These are phyloP conservation scores for Sebastiscus tertius DNA, from an alignment of 2,797 vertebrate genomes.

Conservation along the genomic window DNA sequence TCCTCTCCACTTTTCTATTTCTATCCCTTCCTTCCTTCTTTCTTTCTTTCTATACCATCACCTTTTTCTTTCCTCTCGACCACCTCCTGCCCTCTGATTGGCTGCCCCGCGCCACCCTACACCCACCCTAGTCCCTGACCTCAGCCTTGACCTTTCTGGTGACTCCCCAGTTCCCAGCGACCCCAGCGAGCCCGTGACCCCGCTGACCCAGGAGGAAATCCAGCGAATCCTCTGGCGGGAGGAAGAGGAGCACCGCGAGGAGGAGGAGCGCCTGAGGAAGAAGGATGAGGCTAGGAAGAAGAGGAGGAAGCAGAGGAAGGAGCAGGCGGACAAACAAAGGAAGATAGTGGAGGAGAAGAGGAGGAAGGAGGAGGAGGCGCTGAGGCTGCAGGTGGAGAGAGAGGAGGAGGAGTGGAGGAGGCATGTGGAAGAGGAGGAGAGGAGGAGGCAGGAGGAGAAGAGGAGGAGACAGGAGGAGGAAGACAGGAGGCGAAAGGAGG, in stretches of 20 bases:
- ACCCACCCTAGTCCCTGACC: constrained; percentile 68
- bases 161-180: constrained; percentile 86
- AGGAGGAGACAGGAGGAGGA: constrained; percentile 46
- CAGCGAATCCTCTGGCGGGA: constrained; percentile 71
- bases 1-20: constrained; percentile 18
- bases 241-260: constrained; percentile 68
- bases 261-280: constrained; percentile 66
- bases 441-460: constrained; percentile 34
- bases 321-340: constrained; percentile 67
- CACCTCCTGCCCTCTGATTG: constrained; percentile 23
- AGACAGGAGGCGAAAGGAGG: constrained; percentile 53
- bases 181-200: constrained; percentile 30
- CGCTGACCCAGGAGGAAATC: constrained; percentile 65
- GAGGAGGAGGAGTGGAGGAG: constrained; percentile 67
- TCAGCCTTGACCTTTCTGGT: constrained; percentile 87
- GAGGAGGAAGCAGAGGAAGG: constrained; percentile 69
- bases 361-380: constrained; percentile 48
- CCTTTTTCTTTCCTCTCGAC: not conserved
- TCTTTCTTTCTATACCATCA: not conserved
- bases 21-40: not conserved
- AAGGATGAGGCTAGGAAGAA: constrained; percentile 66
- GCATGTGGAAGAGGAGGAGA: constrained; percentile 38
- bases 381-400: constrained; percentile 45
- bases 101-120: constrained; percentile 20
- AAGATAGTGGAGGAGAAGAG: constrained; percentile 59